Evolutionary conservation across 2,888 invertebrate species (phyloP), one percentile per base, ranked within the genome.

Genomic region (Leptothorax acervorum): DNA sequence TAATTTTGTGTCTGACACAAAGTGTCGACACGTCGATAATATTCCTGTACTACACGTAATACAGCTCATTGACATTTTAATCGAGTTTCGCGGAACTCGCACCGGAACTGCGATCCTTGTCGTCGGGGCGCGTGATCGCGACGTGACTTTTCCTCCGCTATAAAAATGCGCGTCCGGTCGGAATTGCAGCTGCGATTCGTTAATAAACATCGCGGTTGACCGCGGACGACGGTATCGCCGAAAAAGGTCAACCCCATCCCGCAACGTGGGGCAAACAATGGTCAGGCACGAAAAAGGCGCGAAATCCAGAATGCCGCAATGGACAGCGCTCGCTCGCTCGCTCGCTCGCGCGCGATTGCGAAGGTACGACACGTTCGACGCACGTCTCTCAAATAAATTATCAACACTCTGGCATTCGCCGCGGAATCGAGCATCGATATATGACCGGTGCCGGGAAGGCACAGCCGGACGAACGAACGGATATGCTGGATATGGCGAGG

Each of bases 381-480:
- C 90, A 93, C 94, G 93, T 92, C 91, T 92, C 90, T 92, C 92
- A 94, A 94, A 94, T 94, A 94, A 93, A 93, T 93, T 92, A 92
- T 92, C 88, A 79, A 84, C 89, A 88, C 85, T 84, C 83, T 83
- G 89, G 91, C 88, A 92, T 91, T 91, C 91, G 88, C 84, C 83
- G 88, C 86, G 90, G 92, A 91, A 91, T 91, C 90, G 91, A 83
- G 78, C 79, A 53, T 87, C 86, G 71, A 81, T 51, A 86, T 89
- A 84, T 87, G 86, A 87, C 78, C 87, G 87, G 86, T 83, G 87
- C 70, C 83, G 87, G 66, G 82, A 81, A 81, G 51, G 39, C 51
- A 66, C 63, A 68, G 45, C 62, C 75, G 83, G 70, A 76, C 83
- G 83, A 23, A 79, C 83, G 85, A 85, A 88, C 85, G 90, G 74